Evolutionary conservation across 2,113 vertebrate genomes (phyloP), one percentile per base, ranked within the genome.

Genomic region (Perca fluviatilis): DNA sequence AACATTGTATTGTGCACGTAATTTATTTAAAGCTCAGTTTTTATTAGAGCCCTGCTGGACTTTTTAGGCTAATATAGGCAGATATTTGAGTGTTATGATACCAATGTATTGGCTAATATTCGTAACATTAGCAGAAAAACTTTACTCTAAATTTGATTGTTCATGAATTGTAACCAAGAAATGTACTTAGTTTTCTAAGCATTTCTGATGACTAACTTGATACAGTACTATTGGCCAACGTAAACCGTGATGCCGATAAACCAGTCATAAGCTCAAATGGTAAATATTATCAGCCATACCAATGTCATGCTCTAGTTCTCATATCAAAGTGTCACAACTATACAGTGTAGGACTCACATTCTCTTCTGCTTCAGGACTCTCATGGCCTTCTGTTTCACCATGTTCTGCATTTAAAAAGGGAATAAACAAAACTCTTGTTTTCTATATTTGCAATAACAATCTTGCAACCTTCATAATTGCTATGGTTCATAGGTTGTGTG

Each of bases 301-400:
- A 51, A 10, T 8, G 12, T 19, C 19, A 10, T 25, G 19, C 40
- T 67, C 2, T 12, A 15, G 19, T 10, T 66, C 69, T 74, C 30
- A 46, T 19, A 21, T 67, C 53, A 58, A 33, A 60, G 9, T 14
- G 33, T 65, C 8, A 49, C 11, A 21, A 21, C 0, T 3, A 15
- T 3, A 51, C 15, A 33, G 18, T 11, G 1, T 9, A 23, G 19
- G 87, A 98, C 98, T 99, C 94, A 99, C 98, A 98, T 98, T 87
- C 97, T 95, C 86, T 99, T 99, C 93, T 99, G 98, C 93, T 99
- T 99, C 89, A 99, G 95, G 54, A 99, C 97, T 87, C 98, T 95
- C 96, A 99, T 80, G 0, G 98, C 98, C 91, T 99, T 99, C 95
- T 99, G 98, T 91, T 99, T 99, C 81, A 99, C 98, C 95, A 97